Base-by-base conservation (phyloP, 2,888 invertebrate species). In the Nowickia ferox region DNA sequence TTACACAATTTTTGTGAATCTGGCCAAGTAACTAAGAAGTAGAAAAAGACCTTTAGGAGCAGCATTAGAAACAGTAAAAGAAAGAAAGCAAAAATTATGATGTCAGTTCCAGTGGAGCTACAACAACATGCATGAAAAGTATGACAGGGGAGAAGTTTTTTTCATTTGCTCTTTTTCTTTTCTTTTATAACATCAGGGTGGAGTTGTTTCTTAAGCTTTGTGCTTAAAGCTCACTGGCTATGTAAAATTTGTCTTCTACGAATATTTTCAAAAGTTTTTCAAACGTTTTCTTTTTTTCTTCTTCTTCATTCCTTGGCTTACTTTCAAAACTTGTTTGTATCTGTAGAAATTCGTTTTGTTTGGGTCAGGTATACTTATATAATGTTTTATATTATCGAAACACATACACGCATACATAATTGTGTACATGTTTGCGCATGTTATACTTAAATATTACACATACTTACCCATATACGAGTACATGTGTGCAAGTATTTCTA, bases 141-240 rank as follows among this genome's bases (percentile, higher is more conserved):
- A 42, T 63, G 2, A 55, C 13, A 68, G 76, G 30, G 17, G 72
- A 13, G 51, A 71, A 19, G 42, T 59, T 40, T 17, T 68, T 59
- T 66, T 76, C 5, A 6, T 22, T 53, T 63, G 9, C 10, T 46
- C 9, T 30, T 11, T 30, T 63, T 30, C 17, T 13, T 17, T 15
- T 71, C 19, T 38, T 19, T 4, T 2, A 44, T 38, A 11, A 9
- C 72, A 61, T 48, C 46, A 72, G 83, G 83, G 83, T 84, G 83
- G 77, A 84, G 77, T 78, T 68, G 69, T 57, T 77, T 71, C 48
- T 40, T 40, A 9, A 84, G 83, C 77, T 84, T 78, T 53, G 57
- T 63, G 51, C 51, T 81, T 61, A 80, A 81, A 75, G 75, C 81
- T 81, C n/a, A 8, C 1, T 30, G 63, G 40, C 75, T 68, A 44